Conservation (phyloP, 2,113 vertebrate genomes). For the Bos taurus region DNA sequence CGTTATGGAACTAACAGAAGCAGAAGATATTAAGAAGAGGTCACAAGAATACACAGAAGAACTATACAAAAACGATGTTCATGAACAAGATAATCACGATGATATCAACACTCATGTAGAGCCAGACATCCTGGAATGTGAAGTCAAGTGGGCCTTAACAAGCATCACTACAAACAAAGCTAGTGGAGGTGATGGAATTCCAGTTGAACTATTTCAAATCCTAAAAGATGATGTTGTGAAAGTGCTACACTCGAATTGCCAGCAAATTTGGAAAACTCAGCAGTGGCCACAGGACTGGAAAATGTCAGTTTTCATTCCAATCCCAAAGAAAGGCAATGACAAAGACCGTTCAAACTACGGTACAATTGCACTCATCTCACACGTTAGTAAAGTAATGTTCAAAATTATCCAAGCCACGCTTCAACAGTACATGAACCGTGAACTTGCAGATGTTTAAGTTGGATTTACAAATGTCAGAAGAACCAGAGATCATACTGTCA, state of each 20-base stretch:
- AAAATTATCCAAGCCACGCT: neutral
- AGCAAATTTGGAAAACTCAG: neutral
- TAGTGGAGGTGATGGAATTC: neutral
- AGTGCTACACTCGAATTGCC: neutral
- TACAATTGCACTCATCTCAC: neutral
- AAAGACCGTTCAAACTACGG: rapidly evolving
- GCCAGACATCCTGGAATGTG: neutral
- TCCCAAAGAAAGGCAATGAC: neutral
- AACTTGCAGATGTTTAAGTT: neutral
- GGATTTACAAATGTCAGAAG: neutral
- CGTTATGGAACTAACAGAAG: neutral
- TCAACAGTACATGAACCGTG: neutral
- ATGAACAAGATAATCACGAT: neutral
- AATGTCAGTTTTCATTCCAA: neutral
- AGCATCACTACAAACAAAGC: neutral
- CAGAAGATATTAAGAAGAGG: neutral
- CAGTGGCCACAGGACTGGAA: neutral
- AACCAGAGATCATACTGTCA: neutral
- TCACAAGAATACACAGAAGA: neutral
- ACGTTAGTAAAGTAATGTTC: neutral
- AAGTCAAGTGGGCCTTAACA: neutral
- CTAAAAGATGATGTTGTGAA: neutral
- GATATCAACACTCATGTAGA: neutral
- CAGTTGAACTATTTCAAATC: neutral
- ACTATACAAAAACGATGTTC: neutral